phyloP scores from a whole-genome alignment of 2,888 invertebrate species.

The Gari tellinella region DNA sequence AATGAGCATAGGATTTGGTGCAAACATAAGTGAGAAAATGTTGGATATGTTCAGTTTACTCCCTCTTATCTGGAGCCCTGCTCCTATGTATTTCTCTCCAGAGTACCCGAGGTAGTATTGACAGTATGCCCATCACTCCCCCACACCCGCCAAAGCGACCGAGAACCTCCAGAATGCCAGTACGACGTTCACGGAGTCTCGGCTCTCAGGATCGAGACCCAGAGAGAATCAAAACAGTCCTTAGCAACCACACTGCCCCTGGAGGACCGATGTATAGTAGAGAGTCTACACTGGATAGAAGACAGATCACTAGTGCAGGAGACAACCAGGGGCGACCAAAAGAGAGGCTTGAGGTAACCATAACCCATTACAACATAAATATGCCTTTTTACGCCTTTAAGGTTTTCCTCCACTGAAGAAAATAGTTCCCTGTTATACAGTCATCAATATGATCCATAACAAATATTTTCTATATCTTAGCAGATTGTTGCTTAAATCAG shows the following conservation, averaged over 20 bases:
- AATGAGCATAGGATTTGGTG: too few relatives aligned
- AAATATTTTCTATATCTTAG: too few relatives aligned
- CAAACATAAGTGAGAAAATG: too few relatives aligned
- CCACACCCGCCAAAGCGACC: slow-evolving; percentile 79
- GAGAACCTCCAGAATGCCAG: slow-evolving; percentile 68
- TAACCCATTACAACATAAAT: too few relatives aligned
- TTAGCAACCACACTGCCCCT: slow-evolving; percentile 13
- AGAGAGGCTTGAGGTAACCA: slow-evolving; percentile 71
- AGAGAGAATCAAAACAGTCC: slow-evolving; percentile 30
- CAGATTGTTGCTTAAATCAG: too few relatives aligned
- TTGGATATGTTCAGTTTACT: too few relatives aligned
- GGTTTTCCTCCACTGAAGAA: too few relatives aligned
- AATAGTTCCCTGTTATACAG: too few relatives aligned
- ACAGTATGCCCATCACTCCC: slow-evolving; percentile 75
- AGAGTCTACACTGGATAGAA: slow-evolving; percentile 28
- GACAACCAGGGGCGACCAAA: slow-evolving; percentile 62
- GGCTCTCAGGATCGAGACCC: slow-evolving; percentile 65
- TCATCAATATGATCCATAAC: too few relatives aligned
- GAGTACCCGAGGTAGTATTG: slow-evolving; percentile 66
- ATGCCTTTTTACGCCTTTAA: too few relatives aligned
- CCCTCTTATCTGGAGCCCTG: too few relatives aligned
- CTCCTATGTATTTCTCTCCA: slow-evolving; percentile 21
- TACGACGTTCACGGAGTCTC: slow-evolving; percentile 73
- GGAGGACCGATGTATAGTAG: not conserved
- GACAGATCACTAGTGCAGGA: slow-evolving; percentile 69